Evolutionary conservation across 1,140 invertebrate genomes (phyloP).

Genomic region (Caerostris extrusa): DNA sequence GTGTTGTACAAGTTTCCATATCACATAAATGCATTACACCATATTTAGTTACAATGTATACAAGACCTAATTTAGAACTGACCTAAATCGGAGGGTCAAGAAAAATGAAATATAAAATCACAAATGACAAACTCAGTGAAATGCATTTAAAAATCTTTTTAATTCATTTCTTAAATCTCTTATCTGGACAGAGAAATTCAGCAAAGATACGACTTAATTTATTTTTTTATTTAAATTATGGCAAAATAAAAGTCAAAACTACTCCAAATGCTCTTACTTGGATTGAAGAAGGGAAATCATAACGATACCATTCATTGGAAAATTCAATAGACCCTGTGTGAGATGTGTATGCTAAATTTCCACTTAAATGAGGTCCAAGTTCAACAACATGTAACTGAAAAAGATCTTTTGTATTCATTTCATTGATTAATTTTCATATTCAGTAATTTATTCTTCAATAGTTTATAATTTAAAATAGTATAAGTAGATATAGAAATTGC

Average conservation of each 20-base stretch:
- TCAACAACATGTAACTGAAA: conserved; percentile 82
- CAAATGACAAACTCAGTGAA: neutral
- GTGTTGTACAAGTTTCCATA: conserved; percentile 81
- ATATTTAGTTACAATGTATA: conserved; percentile 82
- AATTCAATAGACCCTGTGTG: conserved; percentile 81
- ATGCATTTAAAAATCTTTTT: too few relatives aligned
- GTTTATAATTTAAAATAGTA: too few relatives aligned
- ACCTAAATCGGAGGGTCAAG: conserved; percentile 79
- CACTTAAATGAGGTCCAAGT: conserved; percentile 81
- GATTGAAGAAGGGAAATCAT: conserved; percentile 82
- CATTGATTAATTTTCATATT: too few relatives aligned
- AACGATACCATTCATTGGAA: conserved; percentile 80
- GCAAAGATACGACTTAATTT: too few relatives aligned
- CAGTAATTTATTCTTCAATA: too few relatives aligned
- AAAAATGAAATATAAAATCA: too few relatives aligned
- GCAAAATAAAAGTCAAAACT: too few relatives aligned
- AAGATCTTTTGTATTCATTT: neutral
- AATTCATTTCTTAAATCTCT: too few relatives aligned
- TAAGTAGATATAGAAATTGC: too few relatives aligned
- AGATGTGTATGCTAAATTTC: conserved; percentile 81
- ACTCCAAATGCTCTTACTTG: conserved; percentile 79
- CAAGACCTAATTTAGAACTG: conserved; percentile 81
- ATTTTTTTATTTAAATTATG: too few relatives aligned
- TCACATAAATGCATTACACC: conserved; percentile 82
- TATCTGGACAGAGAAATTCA: too few relatives aligned